A percentile compares a stretch with the other conserved stretches of the same genome.
Evolutionary conservation across 2,888 invertebrate genomes (phyloP).

Genomic region (Stenotaenia linearis): DNA sequence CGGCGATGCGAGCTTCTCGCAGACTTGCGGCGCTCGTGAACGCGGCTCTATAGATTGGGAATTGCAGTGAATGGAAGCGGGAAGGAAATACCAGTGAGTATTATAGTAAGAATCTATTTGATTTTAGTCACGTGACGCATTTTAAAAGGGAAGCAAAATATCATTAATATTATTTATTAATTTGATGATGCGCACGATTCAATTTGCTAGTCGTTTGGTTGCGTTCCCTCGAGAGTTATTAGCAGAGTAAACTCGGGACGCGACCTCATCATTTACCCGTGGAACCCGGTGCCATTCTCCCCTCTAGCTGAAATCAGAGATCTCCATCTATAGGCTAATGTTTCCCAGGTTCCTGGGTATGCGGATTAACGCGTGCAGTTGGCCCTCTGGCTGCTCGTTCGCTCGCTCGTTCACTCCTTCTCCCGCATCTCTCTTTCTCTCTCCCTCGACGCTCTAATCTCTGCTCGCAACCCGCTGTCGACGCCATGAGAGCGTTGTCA

Average conservation of each 20-base stretch:
- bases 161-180: neutral
- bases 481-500: constrained; percentile 21
- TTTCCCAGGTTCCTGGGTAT: constrained; percentile 26
- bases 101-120: neutral
- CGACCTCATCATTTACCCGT: constrained; percentile 23
- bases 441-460: constrained; percentile 24
- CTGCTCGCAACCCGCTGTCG: neutral
- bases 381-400: constrained; percentile 22
- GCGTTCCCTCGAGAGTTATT: constrained; percentile 16
- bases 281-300: constrained; percentile 10
- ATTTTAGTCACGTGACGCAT: neutral
- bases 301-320: constrained; percentile 20
- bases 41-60: neutral
- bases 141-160: too few relatives aligned
- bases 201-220: neutral
- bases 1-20: neutral
- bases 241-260: constrained; percentile 5
- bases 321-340: constrained; percentile 26
- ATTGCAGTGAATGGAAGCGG: neutral
- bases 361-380: constrained; percentile 24
- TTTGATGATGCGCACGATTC: neutral
- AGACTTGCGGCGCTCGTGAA: neutral
- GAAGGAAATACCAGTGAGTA: neutral
- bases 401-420: neutral
- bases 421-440: neutral